phyloP scores from a whole-genome alignment of 92 coral and sea anemone species.

The Zoanthus sociatus region DNA sequence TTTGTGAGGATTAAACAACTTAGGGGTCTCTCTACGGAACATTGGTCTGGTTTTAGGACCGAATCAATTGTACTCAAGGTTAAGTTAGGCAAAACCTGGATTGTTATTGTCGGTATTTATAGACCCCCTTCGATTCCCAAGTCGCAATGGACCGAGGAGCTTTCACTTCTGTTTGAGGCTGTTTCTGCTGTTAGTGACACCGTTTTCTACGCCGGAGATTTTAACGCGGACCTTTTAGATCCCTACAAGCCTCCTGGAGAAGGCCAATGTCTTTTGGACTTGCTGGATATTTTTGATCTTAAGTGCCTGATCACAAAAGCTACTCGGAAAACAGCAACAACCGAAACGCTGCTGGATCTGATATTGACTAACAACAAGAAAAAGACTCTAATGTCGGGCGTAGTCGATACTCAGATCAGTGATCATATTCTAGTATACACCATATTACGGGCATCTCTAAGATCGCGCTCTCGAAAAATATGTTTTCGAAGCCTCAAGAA shows the following conservation, averaged over 20 bases:
- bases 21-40: neutral
- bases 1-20: neutral
- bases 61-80: conserved; percentile 23
- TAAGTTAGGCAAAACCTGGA: conserved; percentile 36
- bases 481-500: no score
- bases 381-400: no score
- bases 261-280: conserved; percentile 18
- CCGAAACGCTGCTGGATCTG: no score
- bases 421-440: no score
- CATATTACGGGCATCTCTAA: no score
- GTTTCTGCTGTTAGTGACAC: neutral
- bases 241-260: neutral
- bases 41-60: conserved; percentile 24
- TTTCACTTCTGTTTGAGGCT: conserved; percentile 29
- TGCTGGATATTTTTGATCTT: conserved; percentile 40
- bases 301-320: neutral
- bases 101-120: conserved; percentile 27
- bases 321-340: no score
- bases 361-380: no score
- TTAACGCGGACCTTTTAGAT: conserved; percentile 24
- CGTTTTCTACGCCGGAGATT: conserved; percentile 32
- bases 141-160: conserved; percentile 15
- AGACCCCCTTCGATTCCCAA: conserved; percentile 39
- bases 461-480: no score
- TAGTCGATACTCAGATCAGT: no score